Base-by-base conservation (phyloP, 2,113 vertebrate species). In the Aphelocoma coerulescens region DNA sequence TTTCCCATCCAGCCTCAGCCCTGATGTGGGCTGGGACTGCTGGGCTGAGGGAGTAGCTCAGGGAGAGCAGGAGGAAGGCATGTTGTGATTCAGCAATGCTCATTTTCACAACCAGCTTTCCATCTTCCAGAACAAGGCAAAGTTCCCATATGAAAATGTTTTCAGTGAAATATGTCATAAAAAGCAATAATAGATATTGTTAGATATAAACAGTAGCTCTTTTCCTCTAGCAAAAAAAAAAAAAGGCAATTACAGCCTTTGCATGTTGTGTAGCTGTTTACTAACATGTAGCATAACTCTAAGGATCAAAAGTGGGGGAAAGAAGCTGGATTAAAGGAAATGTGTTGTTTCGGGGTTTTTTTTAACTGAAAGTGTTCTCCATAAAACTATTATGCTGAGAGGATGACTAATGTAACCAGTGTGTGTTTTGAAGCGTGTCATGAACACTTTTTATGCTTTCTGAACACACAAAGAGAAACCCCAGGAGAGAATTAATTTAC, bases 401-500 rank as follows among this genome's bases (percentile, higher is more conserved):
- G 74, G 89, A 89, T 89, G 89, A 93, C 95, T 96, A 94, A 96
- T 91, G 84, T 89, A 95, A 95, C 77, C 89, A 95, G 94, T 85
- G 81, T 94, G 94, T 94, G 87, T 95, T 94, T 76, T 89, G 94
- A 97, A 96, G 94, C 44, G 0, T 96, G 93, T 94, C 94, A 79
- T 68, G 88, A 97, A 94, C 93, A 76, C 80, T 89, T 95, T 89
- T 91, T 95, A 95, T 95, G 94, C 94, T 95, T 94, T 94, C 94
- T 92, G 87, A 96, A 67, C 84, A 89, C 89, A 96, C 87, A 95
- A 95, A 91, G 91, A 91, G 74, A 95, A 97, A 94, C 58, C 93
- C 87, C 94, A 82, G 87, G 93, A 97, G 84, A 93, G 69, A 96
- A 95, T 95, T 94, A 78, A 94, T 95, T 97, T 95, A 96, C 87